Percentiles rank a stretch among this genome's conserved stretches.
Conservation (phyloP, 2,113 vertebrate species). For the Megalops atlanticus region DNA sequence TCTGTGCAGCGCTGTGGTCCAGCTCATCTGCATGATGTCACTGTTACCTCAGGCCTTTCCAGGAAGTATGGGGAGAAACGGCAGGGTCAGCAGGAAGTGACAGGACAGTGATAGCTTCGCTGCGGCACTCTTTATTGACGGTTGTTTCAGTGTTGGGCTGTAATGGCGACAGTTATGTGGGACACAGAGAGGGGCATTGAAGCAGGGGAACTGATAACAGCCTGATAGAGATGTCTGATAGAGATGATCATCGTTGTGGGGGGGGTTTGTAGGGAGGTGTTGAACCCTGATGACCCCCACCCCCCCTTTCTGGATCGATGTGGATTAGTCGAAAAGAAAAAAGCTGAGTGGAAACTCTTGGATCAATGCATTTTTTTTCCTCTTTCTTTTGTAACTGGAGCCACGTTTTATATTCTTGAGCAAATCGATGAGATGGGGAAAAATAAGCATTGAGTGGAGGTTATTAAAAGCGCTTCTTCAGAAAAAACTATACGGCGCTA, state of each 20-base stretch:
- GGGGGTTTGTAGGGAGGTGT: too few relatives aligned
- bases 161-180: too few relatives aligned
- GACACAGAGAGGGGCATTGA: too few relatives aligned
- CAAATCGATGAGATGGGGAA: background rate
- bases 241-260: too few relatives aligned
- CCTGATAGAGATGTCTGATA: too few relatives aligned
- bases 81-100: too few relatives aligned
- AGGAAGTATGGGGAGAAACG: too few relatives aligned
- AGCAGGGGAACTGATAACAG: too few relatives aligned
- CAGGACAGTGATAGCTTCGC: too few relatives aligned
- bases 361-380: background rate
- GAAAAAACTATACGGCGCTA: constrained; percentile 1
- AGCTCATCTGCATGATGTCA: too few relatives aligned
- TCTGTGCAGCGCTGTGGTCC: background rate
- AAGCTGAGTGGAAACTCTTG: background rate
- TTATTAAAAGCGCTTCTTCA: constrained; percentile 10
- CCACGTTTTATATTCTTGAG: background rate
- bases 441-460: background rate
- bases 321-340: background rate
- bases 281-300: background rate
- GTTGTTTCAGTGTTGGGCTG: too few relatives aligned
- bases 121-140: too few relatives aligned
- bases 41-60: background rate
- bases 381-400: background rate
- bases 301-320: background rate